Base-by-base conservation (phyloP, 2,797 vertebrate genomes). In the Urophycis tenuis region DNA sequence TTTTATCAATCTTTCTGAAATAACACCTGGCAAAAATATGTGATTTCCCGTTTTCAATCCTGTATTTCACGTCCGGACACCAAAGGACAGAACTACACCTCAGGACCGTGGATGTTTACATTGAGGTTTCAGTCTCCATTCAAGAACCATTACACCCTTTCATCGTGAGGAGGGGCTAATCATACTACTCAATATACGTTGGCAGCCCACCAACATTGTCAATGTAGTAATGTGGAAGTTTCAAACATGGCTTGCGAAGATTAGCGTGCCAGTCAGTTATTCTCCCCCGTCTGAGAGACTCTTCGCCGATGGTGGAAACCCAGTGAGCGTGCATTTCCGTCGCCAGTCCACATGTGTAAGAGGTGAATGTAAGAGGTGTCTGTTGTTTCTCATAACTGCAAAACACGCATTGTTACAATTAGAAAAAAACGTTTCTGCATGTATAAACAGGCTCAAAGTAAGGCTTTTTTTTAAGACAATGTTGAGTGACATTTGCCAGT, bases 131-230 rank as follows among this genome's bases (percentile, higher is more conserved):
- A n/a, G n/a, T n/a, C n/a, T n/a, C n/a, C n/a, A n/a, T n/a, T n/a
- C n/a, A n/a, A n/a, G n/a, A n/a, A n/a, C n/a, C n/a, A n/a, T n/a
- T n/a, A n/a, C n/a, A n/a, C n/a, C n/a, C n/a, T n/a, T n/a, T n/a
- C n/a, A n/a, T n/a, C n/a, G n/a, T n/a, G n/a, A n/a, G n/a, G n/a
- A 71, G 70, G 72, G 81, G 39, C 77, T 88, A 67, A 29, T 67
- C 22, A 22, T 19, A 9, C n/a, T n/a, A n/a, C n/a, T n/a, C n/a
- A n/a, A n/a, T n/a, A n/a, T n/a, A n/a, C n/a, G n/a, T n/a, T n/a
- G n/a, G n/a, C n/a, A n/a, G n/a, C n/a, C n/a, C n/a, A n/a, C n/a
- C n/a, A n/a, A n/a, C n/a, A n/a, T n/a, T n/a, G n/a, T n/a, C n/a
- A n/a, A n/a, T n/a, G n/a, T n/a, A n/a, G n/a, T n/a, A n/a, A n/a